Base-by-base conservation (phyloP, 2,888 invertebrate species). In the Neoascia interrupta region DNA sequence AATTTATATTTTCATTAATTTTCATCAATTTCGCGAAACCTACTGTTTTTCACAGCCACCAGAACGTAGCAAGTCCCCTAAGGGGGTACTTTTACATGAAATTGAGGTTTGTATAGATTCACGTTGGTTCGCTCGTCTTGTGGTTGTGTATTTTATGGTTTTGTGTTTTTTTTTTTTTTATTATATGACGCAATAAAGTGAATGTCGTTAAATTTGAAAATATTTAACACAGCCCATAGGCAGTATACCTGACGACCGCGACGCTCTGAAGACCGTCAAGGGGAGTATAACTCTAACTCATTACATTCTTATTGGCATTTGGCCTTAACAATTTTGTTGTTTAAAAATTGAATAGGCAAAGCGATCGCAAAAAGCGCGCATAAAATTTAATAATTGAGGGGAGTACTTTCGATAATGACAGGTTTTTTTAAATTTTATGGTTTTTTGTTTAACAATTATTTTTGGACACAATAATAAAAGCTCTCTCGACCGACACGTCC, bases 1-100 rank as follows among this genome's bases (percentile, higher is more conserved):
- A n/a, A 28, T 49, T 69, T 51, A 60, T 34, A 56, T 75, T 69
- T 75, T 69, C 45, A 68, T 69, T 66, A 66, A 45, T 54, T 69
- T 61, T 61, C 69, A 63, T 69, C 74, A 75, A 75, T 75, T 63
- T 16, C 39, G 49, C 26, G 31, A 56, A 41, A 63, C n/a, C n/a
- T n/a, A n/a, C 54, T 54, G 37, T 36, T 5, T 10, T 23, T 1
- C 56, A 23, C 39, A 43, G 15, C 16, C 16, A 26, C 8, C 41
- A 8, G 21, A 11, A n/a, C 6, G 1, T 19, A 19, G 1, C 3
- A 41, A 11, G 41, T 23, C 41, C 13, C 75, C 23, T 28, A 49
- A 36, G 61, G 54, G n/a, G n/a, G 21, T 47, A 61, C 34, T 74
- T 68, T 21, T 8, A 68, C 63, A 56, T 19, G 26, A 68, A 54